These are phyloP conservation scores for Eupithecia dodoneata DNA, from an alignment of 2,888 invertebrate genomes.

Conservation along the genomic window DNA sequence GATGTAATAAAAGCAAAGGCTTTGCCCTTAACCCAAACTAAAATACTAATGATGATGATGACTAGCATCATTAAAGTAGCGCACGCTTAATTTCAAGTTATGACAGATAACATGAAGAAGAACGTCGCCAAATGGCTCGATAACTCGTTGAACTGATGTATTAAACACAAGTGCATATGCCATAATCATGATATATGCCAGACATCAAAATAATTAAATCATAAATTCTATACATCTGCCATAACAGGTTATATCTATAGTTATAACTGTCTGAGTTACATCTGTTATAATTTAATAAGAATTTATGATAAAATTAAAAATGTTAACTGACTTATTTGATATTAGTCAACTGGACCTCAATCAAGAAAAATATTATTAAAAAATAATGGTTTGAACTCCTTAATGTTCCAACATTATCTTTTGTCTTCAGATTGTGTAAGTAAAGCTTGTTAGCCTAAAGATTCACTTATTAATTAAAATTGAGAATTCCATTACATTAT, in stretches of 20 bases:
- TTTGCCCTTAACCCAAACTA: neutral
- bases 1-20: neutral
- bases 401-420: neutral
- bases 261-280: neutral
- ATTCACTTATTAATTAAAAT: neutral
- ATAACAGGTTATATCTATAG: neutral
- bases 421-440: neutral
- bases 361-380: neutral
- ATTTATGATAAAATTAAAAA: neutral
- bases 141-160: constrained; percentile 71
- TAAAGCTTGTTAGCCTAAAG: neutral
- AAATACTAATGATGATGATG: neutral
- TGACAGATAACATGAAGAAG: constrained; percentile 67
- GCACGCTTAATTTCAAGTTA: constrained; percentile 53
- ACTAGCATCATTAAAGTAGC: neutral
- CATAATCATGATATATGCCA: constrained; percentile 42
- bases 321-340: neutral
- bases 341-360: neutral
- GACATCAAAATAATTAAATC: neutral
- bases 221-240: neutral
- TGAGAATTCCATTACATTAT: neutral
- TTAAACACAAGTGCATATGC: constrained; percentile 65
- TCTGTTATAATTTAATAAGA: neutral
- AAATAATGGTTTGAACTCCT: neutral
- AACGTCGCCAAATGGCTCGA: constrained; percentile 71